Evolutionary conservation across 1,140 invertebrate genomes (phyloP), one percentile per base, ranked within the genome.

Genomic region (Hyles euphorbiae): DNA sequence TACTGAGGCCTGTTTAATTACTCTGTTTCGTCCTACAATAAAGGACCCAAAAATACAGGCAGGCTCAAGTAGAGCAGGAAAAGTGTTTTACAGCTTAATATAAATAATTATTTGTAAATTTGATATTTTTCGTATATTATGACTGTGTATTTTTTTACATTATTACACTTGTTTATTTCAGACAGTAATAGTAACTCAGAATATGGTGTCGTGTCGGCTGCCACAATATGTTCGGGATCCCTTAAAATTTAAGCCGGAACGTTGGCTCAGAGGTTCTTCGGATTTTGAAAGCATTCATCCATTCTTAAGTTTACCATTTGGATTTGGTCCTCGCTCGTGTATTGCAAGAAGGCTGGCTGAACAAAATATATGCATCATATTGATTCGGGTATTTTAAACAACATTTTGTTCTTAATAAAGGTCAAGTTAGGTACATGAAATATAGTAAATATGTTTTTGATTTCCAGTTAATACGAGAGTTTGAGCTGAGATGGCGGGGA

Each of bases 181-280:
- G 96, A 97, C 96, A 0, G 92, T 95, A 2, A 91, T 97, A 10
- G 95, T 98, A 4, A 96, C 96, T 9, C 95, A 97, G 74, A 98
- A 98, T 76, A 95, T 96, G 91, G 86, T 96, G 2, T 90, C 92
- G 0, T 96, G 93, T 65, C 90, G 93, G 40, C 81, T 94, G 46
- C 88, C 91, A 0, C 85, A 95, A 68, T 94, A 96, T 80, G 95
- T 97, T 62, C 65, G 89, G 3, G 78, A 93, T 11, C 93, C 96
- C 0, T 61, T 93, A 49, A 58, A 81, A 46, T 97, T 96, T 71
- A 86, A 92, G 47, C 96, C 96, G 0, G 95, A 97, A 72, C 90
- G 96, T 46, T 97, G 95, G 95, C 72, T 95, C 2, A 91, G 90
- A 50, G 82, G 78, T 47, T 79, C 88, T 50, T 56, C 71, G 7